These are phyloP conservation scores for Drosophila burlai DNA, from an alignment of 1,140 invertebrate genomes.

Conservation along the genomic window DNA sequence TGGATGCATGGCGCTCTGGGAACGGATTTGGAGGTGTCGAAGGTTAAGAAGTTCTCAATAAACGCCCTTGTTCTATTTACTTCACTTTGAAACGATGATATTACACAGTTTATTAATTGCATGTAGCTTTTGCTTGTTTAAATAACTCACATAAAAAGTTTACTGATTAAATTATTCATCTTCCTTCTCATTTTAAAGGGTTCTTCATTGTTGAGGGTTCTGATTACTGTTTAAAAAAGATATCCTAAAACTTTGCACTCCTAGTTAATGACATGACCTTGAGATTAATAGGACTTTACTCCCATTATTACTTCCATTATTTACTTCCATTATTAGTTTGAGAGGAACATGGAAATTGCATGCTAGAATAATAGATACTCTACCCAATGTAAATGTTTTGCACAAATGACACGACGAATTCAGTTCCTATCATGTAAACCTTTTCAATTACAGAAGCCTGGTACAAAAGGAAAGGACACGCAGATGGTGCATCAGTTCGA, in stretches of 20 bases:
- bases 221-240: neutral
- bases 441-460: neutral
- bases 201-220: too few relatives aligned
- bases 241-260: neutral
- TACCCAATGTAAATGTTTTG: neutral
- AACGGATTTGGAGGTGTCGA: neutral
- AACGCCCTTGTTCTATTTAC: too few relatives aligned
- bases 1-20: neutral
- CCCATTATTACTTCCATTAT: too few relatives aligned
- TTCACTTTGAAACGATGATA: neutral
- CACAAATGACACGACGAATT: neutral
- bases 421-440: neutral
- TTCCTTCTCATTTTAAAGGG: neutral
- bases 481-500: conserved; percentile 3
- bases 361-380: too few relatives aligned
- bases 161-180: neutral
- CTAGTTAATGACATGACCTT: neutral
- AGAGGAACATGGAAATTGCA: too few relatives aligned
- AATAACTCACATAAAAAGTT: neutral
- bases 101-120: neutral
- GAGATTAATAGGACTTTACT: neutral
- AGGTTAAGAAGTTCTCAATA: neutral
- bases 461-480: neutral
- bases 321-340: neutral
- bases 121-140: neutral